Conservation (phyloP, 2,888 invertebrate species). For the Archaeoteleia sp. region DNA sequence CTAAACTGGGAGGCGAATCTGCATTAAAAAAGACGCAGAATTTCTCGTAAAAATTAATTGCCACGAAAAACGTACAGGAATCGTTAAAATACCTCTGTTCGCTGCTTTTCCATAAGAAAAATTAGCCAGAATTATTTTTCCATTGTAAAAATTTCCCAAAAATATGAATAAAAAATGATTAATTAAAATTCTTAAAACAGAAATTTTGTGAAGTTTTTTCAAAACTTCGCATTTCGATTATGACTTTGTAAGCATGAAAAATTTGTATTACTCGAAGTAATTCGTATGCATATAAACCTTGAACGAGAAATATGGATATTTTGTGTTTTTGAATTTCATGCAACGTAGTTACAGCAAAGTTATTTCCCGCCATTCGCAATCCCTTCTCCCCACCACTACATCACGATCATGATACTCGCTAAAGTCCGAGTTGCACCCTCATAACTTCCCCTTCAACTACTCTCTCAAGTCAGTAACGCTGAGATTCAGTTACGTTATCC, state of each 20-base stretch:
- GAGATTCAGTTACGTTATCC: conserved; percentile 14
- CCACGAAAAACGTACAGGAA: conserved; percentile 37
- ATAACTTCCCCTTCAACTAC: conserved; percentile 24
- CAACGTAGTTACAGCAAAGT: background rate
- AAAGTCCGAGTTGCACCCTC: conserved; percentile 25
- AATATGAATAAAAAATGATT: too few relatives aligned
- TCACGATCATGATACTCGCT: conserved; percentile 15
- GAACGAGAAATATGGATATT: background rate
- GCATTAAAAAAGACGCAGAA: conserved; percentile 55
- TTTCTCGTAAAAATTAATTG: conserved; percentile 54
- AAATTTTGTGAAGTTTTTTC: too few relatives aligned
- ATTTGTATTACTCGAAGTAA: too few relatives aligned
- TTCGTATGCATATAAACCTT: background rate
- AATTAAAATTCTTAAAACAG: too few relatives aligned
- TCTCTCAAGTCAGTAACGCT: conserved; percentile 21
- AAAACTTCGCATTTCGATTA: too few relatives aligned
- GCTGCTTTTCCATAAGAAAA: background rate
- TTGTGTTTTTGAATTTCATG: conserved; percentile 2
- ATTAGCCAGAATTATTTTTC: too few relatives aligned
- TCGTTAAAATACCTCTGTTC: conserved; percentile 37
- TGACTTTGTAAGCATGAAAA: too few relatives aligned
- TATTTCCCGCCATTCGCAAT: conserved; percentile 1
- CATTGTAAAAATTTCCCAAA: too few relatives aligned
- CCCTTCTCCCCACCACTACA: background rate
- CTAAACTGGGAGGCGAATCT: conserved; percentile 53